Evolutionary conservation across 2,888 invertebrate genomes (phyloP), one percentile per base, ranked within the genome.

Genomic region (Tetheella fluctuosa): DNA sequence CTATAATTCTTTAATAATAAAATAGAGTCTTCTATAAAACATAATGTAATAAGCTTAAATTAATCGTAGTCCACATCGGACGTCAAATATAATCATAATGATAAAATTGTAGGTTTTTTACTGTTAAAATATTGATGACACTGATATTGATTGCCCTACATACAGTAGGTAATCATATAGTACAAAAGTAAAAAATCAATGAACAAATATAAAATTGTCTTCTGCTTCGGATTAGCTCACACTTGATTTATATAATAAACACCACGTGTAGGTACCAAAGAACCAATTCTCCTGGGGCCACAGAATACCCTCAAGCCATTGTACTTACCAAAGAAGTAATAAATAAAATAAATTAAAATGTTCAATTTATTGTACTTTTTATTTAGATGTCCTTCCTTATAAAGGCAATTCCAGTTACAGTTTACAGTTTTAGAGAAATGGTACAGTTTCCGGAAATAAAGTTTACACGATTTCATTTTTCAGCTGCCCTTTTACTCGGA

Each of bases 261-360:
- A 25, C n/a, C 60, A 64, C 58, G 63, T 61, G 62, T 76, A 77
- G 70, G 71, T 80, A 85, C 85, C 87, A 89, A 89, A 89, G 89
- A 89, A 89, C 85, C 85, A 89, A 88, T 71, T 54, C 67, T 70
- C 67, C 77, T 68, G 88, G 88, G 90, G 85, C 85, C 86, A 88
- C 60, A 39, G 54, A 71, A 79, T 34, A 79, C 86, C 86, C 86
- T 71, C 67, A 83, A 82, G 85, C 89, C 88, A 88, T 88, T 91
- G 89, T 88, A 90, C 89, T 89, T 90, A 92, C 92, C 92, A 92
- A 92, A 92, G 91, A 91, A 86, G 78, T 90, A 88, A 83, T 83
- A 80, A 79, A 65, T 70, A 70, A 81, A 83, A 81, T 77, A 83
- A 86, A 84, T 75, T 77, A 77, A 86, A 85, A 84, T 79, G 78